Base-by-base conservation (phyloP, 2,888 invertebrate species). In the Glaucopsyche alexis region DNA sequence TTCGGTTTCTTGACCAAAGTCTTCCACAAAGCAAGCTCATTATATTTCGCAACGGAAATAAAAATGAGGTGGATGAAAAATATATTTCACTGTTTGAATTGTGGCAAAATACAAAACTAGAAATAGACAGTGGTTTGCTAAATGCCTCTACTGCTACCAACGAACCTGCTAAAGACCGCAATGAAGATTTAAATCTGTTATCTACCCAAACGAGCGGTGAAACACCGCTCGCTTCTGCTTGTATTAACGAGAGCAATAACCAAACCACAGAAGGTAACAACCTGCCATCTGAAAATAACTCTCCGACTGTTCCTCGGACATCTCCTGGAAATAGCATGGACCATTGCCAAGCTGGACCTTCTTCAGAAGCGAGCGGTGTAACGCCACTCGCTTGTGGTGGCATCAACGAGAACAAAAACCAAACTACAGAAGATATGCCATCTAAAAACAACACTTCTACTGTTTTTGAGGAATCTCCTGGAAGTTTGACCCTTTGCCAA, bases 341-440 rank as follows among this genome's bases (percentile, higher is more conserved):
- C 73, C 74, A 73, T 74, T 74, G 74, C 74, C 74, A 74, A 74
- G 60, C 73, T 74, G 73, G 73, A 74, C 73, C 74, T 74, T 74
- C 74, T 74, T 74, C 55, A 74, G 74, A 42, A 42, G 42, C 42
- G 42, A 42, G 42, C 42, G 42, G 42, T 42, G 42, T 42, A 42
- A 42, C 42, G 42, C 42, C 42, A 29, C 29, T 29, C 29, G 29
- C 29, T 29, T 29, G 29, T 29, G 29, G 29, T 29, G 29, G 29
- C 29, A 29, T 29, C 29, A 29, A 29, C 29, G 29, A 29, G 29
- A 29, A 29, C 29, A 29, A 29, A 29, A 29, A 29, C 29, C 29
- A 29, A 29, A 29, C 29, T 29, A 29, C 29, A 29, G 29, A 29
- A 29, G 29, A 29, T 29, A 29, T 29, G 29, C 29, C 29, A 29